Percentiles rank a stretch among this genome's conserved stretches.
Evolutionary conservation across 2,888 invertebrate species (phyloP).

Genomic region (Dichetophora obliterata): DNA sequence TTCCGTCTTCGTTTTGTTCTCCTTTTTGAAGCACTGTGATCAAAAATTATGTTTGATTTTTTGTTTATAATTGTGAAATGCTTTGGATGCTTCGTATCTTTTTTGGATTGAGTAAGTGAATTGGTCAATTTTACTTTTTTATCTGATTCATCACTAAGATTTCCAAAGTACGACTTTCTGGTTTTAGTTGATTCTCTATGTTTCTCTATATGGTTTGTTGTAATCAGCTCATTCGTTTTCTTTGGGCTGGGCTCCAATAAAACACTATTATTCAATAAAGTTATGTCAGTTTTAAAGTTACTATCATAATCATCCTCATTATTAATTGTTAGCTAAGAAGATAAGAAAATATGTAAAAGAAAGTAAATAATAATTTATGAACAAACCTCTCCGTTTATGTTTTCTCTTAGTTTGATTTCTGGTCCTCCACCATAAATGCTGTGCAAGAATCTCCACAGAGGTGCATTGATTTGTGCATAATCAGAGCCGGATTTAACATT

Average conservation of each 20-base stretch:
- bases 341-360: constrained; percentile 1
- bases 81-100: constrained; percentile 9
- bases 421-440: constrained; percentile 93
- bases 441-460: constrained; percentile 89
- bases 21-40: neutral
- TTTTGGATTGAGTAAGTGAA: neutral
- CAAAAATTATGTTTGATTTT: constrained; percentile 12
- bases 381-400: constrained; percentile 61
- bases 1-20: constrained; percentile 2
- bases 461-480: constrained; percentile 86
- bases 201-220: neutral
- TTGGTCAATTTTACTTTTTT: neutral
- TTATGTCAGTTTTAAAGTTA: neutral
- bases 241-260: neutral
- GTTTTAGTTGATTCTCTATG: neutral
- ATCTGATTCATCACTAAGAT: neutral
- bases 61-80: constrained; percentile 1
- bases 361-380: constrained; percentile 23
- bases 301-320: constrained; percentile 58
- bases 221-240: neutral
- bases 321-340: constrained; percentile 57
- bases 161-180: neutral
- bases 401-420: constrained; percentile 73
- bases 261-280: neutral
- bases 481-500: constrained; percentile 71